phyloP scores from a whole-genome alignment of 2,797 vertebrate genomes.

The Falco naumanni region DNA sequence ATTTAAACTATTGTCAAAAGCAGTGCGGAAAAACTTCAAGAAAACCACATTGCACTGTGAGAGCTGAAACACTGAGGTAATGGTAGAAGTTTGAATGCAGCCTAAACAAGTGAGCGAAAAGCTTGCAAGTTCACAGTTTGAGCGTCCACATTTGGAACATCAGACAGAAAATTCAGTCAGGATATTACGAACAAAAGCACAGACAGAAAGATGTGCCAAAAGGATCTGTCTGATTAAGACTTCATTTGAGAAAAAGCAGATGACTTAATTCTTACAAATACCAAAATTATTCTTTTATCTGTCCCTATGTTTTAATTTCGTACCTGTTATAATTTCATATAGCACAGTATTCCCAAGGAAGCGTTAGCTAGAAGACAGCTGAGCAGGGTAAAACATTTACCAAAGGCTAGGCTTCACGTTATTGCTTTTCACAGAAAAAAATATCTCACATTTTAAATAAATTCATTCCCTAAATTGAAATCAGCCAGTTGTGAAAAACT shows the following conservation, averaged over 20 bases:
- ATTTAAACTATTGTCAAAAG: conserved; percentile 4
- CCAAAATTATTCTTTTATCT: background rate
- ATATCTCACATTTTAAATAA: background rate
- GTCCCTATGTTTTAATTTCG: background rate
- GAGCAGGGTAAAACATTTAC: background rate
- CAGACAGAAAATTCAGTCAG: conserved; percentile 41
- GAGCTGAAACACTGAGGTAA: background rate
- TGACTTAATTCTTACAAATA: background rate
- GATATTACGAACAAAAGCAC: conserved; percentile 24
- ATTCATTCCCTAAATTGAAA: background rate
- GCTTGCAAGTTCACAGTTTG: background rate
- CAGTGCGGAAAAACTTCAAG: background rate
- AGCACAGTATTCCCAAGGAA: background rate
- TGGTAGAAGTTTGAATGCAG: background rate
- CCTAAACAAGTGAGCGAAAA: background rate
- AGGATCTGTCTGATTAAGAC: conserved; percentile 11
- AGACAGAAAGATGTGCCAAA: conserved; percentile 3
- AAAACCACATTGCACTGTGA: background rate
- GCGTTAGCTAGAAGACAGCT: background rate
- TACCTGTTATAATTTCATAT: background rate
- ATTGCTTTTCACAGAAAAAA: background rate
- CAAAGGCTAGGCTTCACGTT: background rate
- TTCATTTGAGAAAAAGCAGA: conserved; percentile 28
- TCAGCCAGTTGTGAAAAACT: background rate
- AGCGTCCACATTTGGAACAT: background rate